Percentiles rank a stretch among this genome's conserved stretches.
Evolutionary conservation across 2,113 vertebrate species (phyloP).

Genomic region (Hyperopisus bebe): DNA sequence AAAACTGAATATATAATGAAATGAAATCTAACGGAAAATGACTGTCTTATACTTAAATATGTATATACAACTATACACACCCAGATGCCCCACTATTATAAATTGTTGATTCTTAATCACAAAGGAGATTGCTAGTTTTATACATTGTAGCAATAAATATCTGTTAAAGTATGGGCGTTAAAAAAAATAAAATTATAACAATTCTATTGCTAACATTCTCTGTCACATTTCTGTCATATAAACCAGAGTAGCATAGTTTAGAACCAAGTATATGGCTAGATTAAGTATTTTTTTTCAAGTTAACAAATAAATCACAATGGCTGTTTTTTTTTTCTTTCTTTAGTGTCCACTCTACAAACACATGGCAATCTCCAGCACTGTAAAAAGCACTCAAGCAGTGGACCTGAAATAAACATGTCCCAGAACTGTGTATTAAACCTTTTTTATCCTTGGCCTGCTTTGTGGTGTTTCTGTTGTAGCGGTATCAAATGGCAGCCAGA

Average conservation of each 20-base stretch:
- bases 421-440: constrained; percentile 20
- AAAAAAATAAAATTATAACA: not conserved
- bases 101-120: not conserved
- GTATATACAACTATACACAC: not conserved
- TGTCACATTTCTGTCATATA: not conserved
- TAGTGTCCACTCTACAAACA: not conserved
- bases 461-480: constrained; percentile 16
- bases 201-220: not conserved
- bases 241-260: not conserved
- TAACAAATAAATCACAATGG: not conserved
- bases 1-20: not conserved
- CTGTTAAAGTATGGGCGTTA: not conserved
- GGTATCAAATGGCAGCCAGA: constrained; percentile 11
- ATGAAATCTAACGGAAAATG: not conserved
- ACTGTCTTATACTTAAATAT: not conserved
- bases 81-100: not conserved
- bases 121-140: not conserved
- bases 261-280: not conserved
- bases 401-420: constrained; percentile 28
- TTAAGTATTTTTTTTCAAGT: not conserved
- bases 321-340: not conserved
- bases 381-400: constrained; percentile 22
- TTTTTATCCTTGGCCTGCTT: constrained; percentile 25
- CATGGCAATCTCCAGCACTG: not conserved
- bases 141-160: not conserved